A percentile compares a stretch with the other conserved stretches of the same genome.
phyloP scores from a whole-genome alignment of 2,888 invertebrate genomes.

The Argyresthia albistria region DNA sequence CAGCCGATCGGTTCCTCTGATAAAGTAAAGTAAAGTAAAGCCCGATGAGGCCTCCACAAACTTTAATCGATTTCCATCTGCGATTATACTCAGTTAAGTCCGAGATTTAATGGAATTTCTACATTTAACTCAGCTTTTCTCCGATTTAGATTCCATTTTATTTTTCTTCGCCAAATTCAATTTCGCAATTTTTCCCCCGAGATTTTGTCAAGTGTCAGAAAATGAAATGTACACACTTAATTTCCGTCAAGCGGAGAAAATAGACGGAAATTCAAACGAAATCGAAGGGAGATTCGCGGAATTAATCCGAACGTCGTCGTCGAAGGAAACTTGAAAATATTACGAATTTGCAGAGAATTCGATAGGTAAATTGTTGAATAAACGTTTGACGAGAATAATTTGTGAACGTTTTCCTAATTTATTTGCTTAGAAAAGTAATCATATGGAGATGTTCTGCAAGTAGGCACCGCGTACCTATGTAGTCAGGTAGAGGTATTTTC shows the following conservation, averaged over 20 bases:
- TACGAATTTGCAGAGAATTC: slow-evolving; percentile 21
- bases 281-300: slow-evolving; percentile 47
- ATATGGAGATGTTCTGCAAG: slow-evolving; percentile 13
- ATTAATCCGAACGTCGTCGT: slow-evolving; percentile 61
- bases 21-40: slow-evolving; percentile 17
- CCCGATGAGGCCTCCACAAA: slow-evolving; percentile 6
- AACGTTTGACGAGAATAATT: slow-evolving; percentile 56
- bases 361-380: slow-evolving; percentile 44
- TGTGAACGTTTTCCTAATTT: slow-evolving; percentile 56
- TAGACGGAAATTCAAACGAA: slow-evolving; percentile 40
- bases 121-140: slow-evolving; percentile 27
- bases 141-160: slow-evolving; percentile 15
- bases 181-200: slow-evolving; percentile 1
- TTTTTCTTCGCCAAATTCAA: slow-evolving; percentile 18
- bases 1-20: slow-evolving; percentile 32
- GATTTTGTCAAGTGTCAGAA: slow-evolving; percentile 17
- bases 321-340: slow-evolving; percentile 22
- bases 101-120: slow-evolving; percentile 40
- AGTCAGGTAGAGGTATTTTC: too few relatives aligned
- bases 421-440: slow-evolving; percentile 12
- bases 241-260: slow-evolving; percentile 32
- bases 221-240: slow-evolving; percentile 60
- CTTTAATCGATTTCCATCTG: slow-evolving; percentile 43
- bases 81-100: slow-evolving; percentile 29
- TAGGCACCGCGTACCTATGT: too few relatives aligned